Evolutionary conservation across 1,140 invertebrate genomes (phyloP), one percentile per base, ranked within the genome.

Genomic region (Cecropterus lyciades): DNA sequence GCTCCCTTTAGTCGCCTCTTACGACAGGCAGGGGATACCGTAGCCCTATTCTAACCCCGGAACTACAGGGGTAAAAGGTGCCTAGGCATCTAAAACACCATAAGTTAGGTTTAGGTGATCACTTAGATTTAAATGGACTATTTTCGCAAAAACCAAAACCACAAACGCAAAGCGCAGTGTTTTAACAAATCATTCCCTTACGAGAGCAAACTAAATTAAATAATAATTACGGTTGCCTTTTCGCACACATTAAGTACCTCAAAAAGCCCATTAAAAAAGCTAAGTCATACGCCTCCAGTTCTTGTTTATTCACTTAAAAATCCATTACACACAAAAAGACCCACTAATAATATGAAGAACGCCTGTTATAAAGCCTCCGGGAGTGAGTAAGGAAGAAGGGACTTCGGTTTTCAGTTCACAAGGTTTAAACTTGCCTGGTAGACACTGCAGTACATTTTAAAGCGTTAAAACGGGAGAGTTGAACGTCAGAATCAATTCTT

Each of bases 271-370:
- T 62, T 37, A 40, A 62, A 49, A 53, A 48, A 48, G 30, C n/a
- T n/a, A n/a, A 66, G 43, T 70, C 70, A 49, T 27, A 53, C 51
- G 70, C 69, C 71, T 74, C 77, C 79, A 70, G 70, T 78, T 76
- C 70, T 84, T 86, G 77, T 87, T 89, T 84, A 87, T 87, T 89
- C 87, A 89, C 81, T 89, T 89, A 87, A 87, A 89, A 89, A 89
- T 84, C 85, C 87, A 89, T 89, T 87, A 89, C 82, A 83, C 76
- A 72, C 77, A 86, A 86, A 86, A 86, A 85, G 74, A 80, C 69
- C 80, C 80, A 82, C 75, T 87, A 85, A 89, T 87, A 87, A 87
- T 82, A 81, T 87, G 73, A 85, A 79, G 76, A 76, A n/a, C n/a
- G 75, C 69, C 75, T 73, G 74, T 85, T 74, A n/a, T 73, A 79